These are phyloP conservation scores for Drosophila aff. DNA, from an alignment of 1,140 invertebrate genomes.

Conservation along the genomic window DNA sequence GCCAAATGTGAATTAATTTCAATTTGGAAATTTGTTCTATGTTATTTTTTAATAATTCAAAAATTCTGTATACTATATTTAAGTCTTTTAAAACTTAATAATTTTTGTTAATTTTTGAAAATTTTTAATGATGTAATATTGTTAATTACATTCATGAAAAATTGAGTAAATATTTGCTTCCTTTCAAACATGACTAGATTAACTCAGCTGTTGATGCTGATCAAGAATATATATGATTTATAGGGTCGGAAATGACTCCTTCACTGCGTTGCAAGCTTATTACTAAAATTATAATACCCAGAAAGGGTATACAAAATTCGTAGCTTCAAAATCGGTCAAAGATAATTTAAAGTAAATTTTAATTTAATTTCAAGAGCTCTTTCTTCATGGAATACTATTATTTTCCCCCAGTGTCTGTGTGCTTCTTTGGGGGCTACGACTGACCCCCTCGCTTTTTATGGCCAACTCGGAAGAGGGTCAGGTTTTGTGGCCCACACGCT, in stretches of 20 bases:
- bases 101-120: background rate
- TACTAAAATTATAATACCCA: background rate
- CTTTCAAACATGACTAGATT: background rate
- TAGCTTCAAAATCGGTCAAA: background rate
- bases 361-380: background rate
- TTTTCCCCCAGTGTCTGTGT: constrained; percentile 25
- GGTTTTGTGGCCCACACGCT: constrained; percentile 26
- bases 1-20: too few species aligned
- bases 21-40: too few species aligned
- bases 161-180: too few species aligned
- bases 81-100: too few species aligned
- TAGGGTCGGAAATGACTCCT: background rate
- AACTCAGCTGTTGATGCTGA: background rate
- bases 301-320: background rate
- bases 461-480: constrained; percentile 42
- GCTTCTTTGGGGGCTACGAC: background rate
- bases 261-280: background rate
- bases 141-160: too few species aligned
- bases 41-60: too few species aligned
- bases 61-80: too few species aligned
- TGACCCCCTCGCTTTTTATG: constrained; percentile 29
- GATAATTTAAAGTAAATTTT: too few species aligned
- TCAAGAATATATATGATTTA: background rate
- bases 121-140: background rate
- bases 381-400: background rate